These are phyloP conservation scores for Synodontis membranacea DNA, from an alignment of 2,113 vertebrate species.

Conservation along the genomic window DNA sequence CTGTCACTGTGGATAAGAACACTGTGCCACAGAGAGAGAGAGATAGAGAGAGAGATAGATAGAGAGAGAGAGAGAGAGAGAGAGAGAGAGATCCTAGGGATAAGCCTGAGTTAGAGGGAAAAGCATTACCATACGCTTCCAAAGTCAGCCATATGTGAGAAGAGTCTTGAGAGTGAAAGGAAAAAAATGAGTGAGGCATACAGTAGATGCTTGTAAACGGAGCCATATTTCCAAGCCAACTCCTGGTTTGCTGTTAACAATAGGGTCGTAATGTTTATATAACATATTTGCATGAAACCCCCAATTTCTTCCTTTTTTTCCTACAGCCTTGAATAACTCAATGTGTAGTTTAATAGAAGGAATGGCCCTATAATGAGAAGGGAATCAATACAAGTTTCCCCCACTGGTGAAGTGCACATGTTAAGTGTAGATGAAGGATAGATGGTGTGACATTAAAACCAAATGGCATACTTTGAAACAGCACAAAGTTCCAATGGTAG, in stretches of 20 bases:
- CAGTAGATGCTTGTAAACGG: not conserved
- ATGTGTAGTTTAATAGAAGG: slow-evolving; percentile 21
- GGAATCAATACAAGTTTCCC: slow-evolving; percentile 28
- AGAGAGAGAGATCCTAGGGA: slow-evolving; percentile 2
- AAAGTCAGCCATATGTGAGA: slow-evolving; percentile 5
- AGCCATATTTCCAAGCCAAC: not conserved
- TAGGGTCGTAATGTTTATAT: not conserved
- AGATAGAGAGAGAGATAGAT: slow-evolving; percentile 13
- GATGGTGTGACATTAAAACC: not conserved
- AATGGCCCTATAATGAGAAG: slow-evolving; percentile 34
- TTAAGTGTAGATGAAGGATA: slow-evolving; percentile 12
- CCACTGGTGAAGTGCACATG: not conserved
- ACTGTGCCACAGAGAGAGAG: not conserved
- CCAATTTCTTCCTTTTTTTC: no score
- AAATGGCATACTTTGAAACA: not conserved
- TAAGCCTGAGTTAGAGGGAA: not conserved
- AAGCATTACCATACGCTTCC: not conserved
- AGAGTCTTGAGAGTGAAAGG: not conserved
- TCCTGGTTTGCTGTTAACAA: not conserved
- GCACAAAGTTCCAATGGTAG: not conserved
- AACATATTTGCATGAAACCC: not conserved
- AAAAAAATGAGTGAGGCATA: not conserved
- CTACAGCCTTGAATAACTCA: slow-evolving; percentile 38
- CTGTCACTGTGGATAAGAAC: slow-evolving; percentile 31
- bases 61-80: slow-evolving; percentile 13